A percentile compares a stretch with the other conserved stretches of the same genome.
These are phyloP conservation scores for Trachelus tabidus DNA, from an alignment of 2,888 invertebrate species.

Conservation along the genomic window DNA sequence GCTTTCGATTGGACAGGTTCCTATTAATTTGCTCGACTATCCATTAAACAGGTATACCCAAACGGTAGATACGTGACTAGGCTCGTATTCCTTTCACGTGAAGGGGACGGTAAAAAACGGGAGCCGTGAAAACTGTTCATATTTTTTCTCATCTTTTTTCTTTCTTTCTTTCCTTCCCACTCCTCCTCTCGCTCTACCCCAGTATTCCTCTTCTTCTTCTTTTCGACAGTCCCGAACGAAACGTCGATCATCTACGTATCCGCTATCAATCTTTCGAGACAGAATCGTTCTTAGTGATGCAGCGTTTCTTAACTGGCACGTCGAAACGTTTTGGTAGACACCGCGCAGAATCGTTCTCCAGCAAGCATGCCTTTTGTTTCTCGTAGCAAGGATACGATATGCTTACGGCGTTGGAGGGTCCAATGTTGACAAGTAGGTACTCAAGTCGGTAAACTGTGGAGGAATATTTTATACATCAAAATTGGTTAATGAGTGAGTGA, in stretches of 20 bases:
- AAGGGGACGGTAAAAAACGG: not conserved
- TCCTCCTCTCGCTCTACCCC: constrained; percentile 16
- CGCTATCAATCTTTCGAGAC: not conserved
- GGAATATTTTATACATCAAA: too few species aligned
- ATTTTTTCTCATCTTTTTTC: constrained; percentile 13
- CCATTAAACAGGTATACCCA: not conserved
- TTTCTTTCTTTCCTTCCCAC: constrained; percentile 14
- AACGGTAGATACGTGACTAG: not conserved
- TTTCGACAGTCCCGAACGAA: constrained; percentile 13
- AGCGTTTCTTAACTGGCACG: not conserved
- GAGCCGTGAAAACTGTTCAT: not conserved
- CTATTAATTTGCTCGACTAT: not conserved
- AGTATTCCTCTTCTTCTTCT: constrained; percentile 11
- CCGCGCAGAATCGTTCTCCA: not conserved
- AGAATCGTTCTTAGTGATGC: not conserved
- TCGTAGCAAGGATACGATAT: not conserved
- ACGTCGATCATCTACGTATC: constrained; percentile 16
- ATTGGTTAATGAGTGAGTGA: too few species aligned
- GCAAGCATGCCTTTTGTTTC: not conserved
- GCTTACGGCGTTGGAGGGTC: not conserved
- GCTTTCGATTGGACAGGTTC: not conserved
- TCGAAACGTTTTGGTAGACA: not conserved
- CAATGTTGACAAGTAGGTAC: not conserved
- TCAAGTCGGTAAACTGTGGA: not conserved
- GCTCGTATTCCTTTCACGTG: not conserved